Base-by-base conservation (phyloP, 2,888 invertebrate genomes). In the Drepana falcataria region DNA sequence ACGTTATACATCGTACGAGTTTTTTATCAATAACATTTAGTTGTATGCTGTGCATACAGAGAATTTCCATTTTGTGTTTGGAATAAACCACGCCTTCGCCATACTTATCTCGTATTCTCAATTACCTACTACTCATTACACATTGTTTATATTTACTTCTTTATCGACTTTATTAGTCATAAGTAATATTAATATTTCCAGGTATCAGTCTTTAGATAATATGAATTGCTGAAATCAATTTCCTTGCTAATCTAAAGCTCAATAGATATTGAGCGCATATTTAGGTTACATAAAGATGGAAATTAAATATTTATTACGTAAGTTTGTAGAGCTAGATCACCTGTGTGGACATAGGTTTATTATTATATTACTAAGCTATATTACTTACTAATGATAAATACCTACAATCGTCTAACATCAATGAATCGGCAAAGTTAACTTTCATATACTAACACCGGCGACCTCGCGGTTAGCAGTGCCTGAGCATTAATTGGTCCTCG, bases 1-100 rank as follows among this genome's bases (percentile, higher is more conserved):
- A 86, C 84, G 86, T 9, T 44, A 64, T 62, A 77, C 58, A 83
- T 87, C 87, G 82, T 81, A 85, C 75, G 85, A 87, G 87, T 68
- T 76, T 78, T 77, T 75, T 75, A 69, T 72, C 67, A 62, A 53
- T 62, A 51, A 58, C 59, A 65, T 66, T 64, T 35, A 66, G 63
- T 65, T 67, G 61, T 63, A 53, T 56, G 54, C 59, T 58, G 44
- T 44, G 9, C 52, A 49, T 69, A 66, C 69, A 59, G 53, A 63
- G 70, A 72, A 70, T 48, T 65, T 63, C 58, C 61, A 57, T 66
- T 55, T 61, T 64, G 58, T 59, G 61, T 59, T 63, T 62, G 56
- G 69, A 70, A 70, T 65, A 69, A 66, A 64, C 68, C 71, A 67
- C 69, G 66, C 70, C 68, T 67, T 52, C 55, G 53, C 54, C 21